These are phyloP conservation scores for Apantesis nais DNA, from an alignment of 2,888 invertebrate species.

Conservation along the genomic window DNA sequence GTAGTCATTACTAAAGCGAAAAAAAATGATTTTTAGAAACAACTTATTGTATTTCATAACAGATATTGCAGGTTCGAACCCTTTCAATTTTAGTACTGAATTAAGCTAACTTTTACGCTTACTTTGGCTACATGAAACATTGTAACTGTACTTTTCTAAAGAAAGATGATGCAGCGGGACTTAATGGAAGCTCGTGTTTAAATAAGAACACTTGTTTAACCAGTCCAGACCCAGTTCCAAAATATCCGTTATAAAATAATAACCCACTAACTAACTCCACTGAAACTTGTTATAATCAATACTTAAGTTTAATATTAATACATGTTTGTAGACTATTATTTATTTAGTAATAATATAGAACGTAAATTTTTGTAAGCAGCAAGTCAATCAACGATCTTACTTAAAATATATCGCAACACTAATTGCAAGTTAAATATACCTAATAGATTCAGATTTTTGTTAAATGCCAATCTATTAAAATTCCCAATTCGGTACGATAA, in stretches of 20 bases:
- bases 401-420: not conserved
- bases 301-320: slow-evolving; percentile 3
- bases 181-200: slow-evolving; percentile 23
- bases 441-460: slow-evolving; percentile 7
- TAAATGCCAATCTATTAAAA: slow-evolving; percentile 33
- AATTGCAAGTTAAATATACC: not conserved
- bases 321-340: not conserved
- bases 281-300: slow-evolving; percentile 17
- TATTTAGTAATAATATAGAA: not conserved
- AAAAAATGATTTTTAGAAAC: too few species aligned
- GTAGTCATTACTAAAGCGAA: too few species aligned
- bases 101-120: not conserved
- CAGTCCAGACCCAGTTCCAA: slow-evolving; percentile 17
- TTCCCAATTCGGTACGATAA: slow-evolving; percentile 29
- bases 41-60: not conserved
- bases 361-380: not conserved
- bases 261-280: slow-evolving; percentile 14
- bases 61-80: not conserved
- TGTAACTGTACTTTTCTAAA: slow-evolving; percentile 43
- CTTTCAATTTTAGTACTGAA: not conserved
- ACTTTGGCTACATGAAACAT: not conserved
- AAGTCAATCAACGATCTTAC: not conserved
- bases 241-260: slow-evolving; percentile 32
- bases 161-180: slow-evolving; percentile 39
- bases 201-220: slow-evolving; percentile 30